Base-by-base conservation (phyloP, 2,797 vertebrate genomes). In the Lemur catta region DNA sequence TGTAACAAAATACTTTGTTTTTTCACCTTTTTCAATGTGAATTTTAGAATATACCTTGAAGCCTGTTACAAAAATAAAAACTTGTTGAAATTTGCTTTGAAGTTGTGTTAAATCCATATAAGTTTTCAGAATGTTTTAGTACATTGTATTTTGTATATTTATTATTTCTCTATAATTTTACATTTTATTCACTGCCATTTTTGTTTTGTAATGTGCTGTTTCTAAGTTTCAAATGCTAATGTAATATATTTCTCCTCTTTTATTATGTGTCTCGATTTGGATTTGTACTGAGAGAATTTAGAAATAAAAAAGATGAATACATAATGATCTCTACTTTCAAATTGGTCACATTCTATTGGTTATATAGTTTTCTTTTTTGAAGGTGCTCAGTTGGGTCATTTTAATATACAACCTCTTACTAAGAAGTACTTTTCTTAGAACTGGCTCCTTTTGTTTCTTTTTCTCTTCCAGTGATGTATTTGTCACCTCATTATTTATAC, bases 21-120 rank as follows among this genome's bases (percentile, higher is more conserved):
- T 71, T 33, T 65, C 10, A 48, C 30, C 22, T n/a, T 89, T 94
- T 96, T 84, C 52, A 22, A 3, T 89, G 50, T 61, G 38, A 93
- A 84, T 89, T 97, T 96, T 91, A 94, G 55, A 79, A 38, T 94
- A n/a, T 94, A 91, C 20, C 13, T 88, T 82, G 46, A 93, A 93
- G 74, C 7, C 30, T 91, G 3, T 85, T 72, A 76, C 17, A 93
- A 69, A 96, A 88, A 93, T 20, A 76, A 89, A 91, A 84, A 46
- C 35, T 14, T 61, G 18, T 95, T 94, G 28, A 89, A 91, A 80
- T 93, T 88, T 93, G 9, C 41, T 93, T 94, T 88, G 50, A 92
- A 94, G 88, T 90, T 84, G 17, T 91, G 15, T 91, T 93, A 76
- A 71, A 87, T 93, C 50, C 28, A 22, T 89, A 38, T 12, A 74